Base-by-base conservation (phyloP, 2,113 vertebrate genomes). In the Panthera uncia region DNA sequence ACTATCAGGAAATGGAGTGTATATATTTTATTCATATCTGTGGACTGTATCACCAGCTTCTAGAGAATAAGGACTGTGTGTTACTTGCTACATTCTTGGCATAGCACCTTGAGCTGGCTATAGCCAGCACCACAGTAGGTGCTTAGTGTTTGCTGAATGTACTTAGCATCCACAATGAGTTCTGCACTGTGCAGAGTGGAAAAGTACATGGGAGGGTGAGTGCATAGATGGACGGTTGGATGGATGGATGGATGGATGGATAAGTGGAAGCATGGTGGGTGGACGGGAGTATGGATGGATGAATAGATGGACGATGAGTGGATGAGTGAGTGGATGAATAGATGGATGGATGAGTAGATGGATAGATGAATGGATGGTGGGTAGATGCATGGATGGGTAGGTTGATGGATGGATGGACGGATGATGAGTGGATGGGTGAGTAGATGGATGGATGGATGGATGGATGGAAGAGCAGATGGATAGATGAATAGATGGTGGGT, bases 261-360 rank as follows among this genome's bases (percentile, higher is more conserved):
- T 41, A 1, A 15, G 36, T 12, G 31, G 31, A 12, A 50, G 57
- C 31, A 4, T 29, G 12, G 29, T 61, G 11, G 52, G 3, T 90
- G 41, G 25, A 36, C 25, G 0, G 38, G 7, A 5, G 52, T 18
- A 3, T 66, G 15, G 10, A 0, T 69, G 33, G 76, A 23, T 63
- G 9, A 7, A 13, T n/a, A 1, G 50, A 12, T n/a, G 31, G 13
- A 4, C 3, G 2, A 13, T 31, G 27, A 4, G 15, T 14, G 15
- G 21, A 45, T 15, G 9, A 29, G 12, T 50, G 10, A 13, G 10
- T 25, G 4, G 3, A 10, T 16, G 4, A 57, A 8, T 50, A 23
- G 15, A 33, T 61, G 29, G 21, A 10, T 29, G 63, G 66, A 2
- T 73, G 21, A 9, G 21, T 66, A 1, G 2, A 7, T 16, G 4